phyloP scores from a whole-genome alignment of 1,140 invertebrate genomes.

The Pachyrhynchus sulphureomaculatus region DNA sequence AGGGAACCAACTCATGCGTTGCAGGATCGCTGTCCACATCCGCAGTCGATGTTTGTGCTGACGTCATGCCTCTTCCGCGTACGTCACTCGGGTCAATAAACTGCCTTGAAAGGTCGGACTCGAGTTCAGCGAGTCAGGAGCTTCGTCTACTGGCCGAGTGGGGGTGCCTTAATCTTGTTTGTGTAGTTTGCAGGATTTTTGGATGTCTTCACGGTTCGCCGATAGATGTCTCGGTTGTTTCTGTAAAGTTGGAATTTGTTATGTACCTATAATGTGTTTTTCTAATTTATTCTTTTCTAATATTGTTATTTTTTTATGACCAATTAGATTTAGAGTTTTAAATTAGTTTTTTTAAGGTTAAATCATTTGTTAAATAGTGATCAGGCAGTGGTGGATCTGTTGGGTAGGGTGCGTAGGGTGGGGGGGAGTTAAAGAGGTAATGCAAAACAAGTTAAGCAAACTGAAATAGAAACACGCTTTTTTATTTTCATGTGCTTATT shows the following conservation, averaged over 20 bases:
- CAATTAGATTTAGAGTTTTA: too few species aligned
- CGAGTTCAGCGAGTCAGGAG: slow-evolving; percentile 6
- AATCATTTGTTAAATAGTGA: too few species aligned
- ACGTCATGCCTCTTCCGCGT: slow-evolving; percentile 48
- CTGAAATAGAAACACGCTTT: too few species aligned
- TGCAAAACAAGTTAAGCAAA: too few species aligned
- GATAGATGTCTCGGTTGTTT: not conserved
- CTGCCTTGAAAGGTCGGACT: slow-evolving; percentile 50
- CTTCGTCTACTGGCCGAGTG: slow-evolving; percentile 38
- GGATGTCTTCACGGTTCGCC: not conserved
- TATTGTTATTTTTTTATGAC: too few species aligned
- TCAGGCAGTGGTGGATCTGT: too few species aligned
- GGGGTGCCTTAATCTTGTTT: slow-evolving; percentile 26
- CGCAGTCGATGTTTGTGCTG: slow-evolving; percentile 42
- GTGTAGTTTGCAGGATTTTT: not conserved
- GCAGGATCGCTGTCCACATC: slow-evolving; percentile 31
- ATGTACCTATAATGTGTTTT: too few species aligned
- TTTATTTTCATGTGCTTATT: too few species aligned
- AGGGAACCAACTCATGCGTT: slow-evolving; percentile 23
- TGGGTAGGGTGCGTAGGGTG: too few species aligned
- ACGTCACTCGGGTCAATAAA: slow-evolving; percentile 51
- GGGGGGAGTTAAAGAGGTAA: too few species aligned
- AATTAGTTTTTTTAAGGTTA: too few species aligned
- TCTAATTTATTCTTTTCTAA: too few species aligned
- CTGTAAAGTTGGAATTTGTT: not conserved